Conservation (phyloP, 2,888 invertebrate species). For the Pilophorus perplexus region DNA sequence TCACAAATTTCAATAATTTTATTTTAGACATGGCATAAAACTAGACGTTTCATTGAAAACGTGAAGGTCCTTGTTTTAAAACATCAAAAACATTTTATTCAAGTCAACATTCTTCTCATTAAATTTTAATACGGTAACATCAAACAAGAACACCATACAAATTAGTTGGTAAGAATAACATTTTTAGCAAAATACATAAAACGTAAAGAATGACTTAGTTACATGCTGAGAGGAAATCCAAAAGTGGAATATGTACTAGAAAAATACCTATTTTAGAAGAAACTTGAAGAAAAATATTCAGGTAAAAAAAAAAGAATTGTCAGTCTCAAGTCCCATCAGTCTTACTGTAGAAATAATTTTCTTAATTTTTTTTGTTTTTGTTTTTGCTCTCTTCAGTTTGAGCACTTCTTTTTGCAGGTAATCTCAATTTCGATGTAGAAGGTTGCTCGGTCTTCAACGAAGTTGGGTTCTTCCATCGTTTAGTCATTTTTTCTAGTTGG, state of each 20-base stretch:
- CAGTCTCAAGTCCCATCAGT: neutral
- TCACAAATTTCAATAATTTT: too few species aligned
- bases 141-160: too few species aligned
- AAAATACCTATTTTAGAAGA: neutral
- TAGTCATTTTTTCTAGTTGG: neutral
- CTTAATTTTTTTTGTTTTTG: neutral
- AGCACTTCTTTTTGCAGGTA: neutral
- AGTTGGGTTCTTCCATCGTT: neutral
- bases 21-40: too few species aligned
- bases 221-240: neutral
- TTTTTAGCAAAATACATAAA: too few species aligned
- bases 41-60: too few species aligned
- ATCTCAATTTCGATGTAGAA: neutral
- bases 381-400: neutral
- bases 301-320: neutral
- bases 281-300: conserved; percentile 5
- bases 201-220: neutral
- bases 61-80: too few species aligned
- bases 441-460: neutral
- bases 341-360: neutral
- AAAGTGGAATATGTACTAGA: too few species aligned
- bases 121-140: too few species aligned
- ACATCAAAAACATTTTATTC: too few species aligned
- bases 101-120: too few species aligned
- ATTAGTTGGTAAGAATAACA: too few species aligned